Evolutionary conservation across 2,113 vertebrate species (phyloP), one percentile per base, ranked within the genome.

Genomic region (Scatophagus argus): DNA sequence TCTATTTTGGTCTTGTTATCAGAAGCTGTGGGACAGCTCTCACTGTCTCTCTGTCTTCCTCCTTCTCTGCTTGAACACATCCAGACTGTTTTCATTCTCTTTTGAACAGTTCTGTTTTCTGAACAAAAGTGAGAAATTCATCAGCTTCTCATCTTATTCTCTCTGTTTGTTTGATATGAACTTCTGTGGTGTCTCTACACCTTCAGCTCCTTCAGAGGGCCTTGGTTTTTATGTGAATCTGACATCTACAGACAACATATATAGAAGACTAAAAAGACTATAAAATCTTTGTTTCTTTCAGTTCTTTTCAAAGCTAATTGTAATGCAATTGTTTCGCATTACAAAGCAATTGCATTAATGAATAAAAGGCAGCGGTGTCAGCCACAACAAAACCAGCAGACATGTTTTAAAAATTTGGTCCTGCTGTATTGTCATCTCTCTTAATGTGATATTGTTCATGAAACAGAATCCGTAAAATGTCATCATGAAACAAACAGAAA

Each of bases 21-120:
- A 94, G 95, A 94, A 95, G 55, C 94, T 95, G 68, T 96, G 94
- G 93, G 96, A n/a, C 31, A 1, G 47, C 58, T 56, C 43, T 12
- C 1, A 17, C n/a, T 44, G 6, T 34, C 19, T 12, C 25, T 6
- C 27, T 41, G 2, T 6, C 23, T 3, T 31, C 4, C 17, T 55
- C 31, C 1, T 8, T 5, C 31, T 61, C 13, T 12, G 1, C 41
- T 44, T 41, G 39, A 6, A 8, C 10, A 38, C 7, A 9, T 38
- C 36, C 10, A 9, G 34, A n/a, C n/a, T 47, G 47, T 21, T 14
- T 41, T 5, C 0, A 13, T 54, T 21, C 44, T 21, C 43, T 32
- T 34, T 41, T 41, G 29, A 39, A 12, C 23, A 2, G 6, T 34
- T 39, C 16, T 29, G 2, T 43, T 19, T 12, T 52, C 23, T 16